Evolutionary conservation across 1,140 invertebrate genomes (phyloP).

Genomic region (Musca vetustissima): DNA sequence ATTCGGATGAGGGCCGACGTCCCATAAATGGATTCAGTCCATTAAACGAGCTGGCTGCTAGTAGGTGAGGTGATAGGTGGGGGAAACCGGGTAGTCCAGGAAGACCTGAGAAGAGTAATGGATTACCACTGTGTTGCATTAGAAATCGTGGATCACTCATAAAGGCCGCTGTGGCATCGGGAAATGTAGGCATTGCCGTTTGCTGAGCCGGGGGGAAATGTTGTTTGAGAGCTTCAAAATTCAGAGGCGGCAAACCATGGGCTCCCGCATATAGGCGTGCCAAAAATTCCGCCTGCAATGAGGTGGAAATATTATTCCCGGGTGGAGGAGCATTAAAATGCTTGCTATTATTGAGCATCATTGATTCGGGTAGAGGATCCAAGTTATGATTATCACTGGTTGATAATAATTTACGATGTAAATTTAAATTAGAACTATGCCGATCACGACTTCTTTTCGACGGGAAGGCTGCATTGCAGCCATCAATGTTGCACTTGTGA

Average conservation of each 20-base stretch:
- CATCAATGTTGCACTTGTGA: constrained; percentile 94
- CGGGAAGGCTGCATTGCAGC: constrained; percentile 95
- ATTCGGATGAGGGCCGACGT: constrained; percentile 52
- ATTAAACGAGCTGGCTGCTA: constrained; percentile 36
- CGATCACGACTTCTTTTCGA: constrained; percentile 90
- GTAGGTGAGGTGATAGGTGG: constrained; percentile 44
- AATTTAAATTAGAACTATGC: constrained; percentile 88
- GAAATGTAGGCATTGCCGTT: constrained; percentile 24
- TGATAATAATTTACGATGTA: constrained; percentile 85
- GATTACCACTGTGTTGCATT: constrained; percentile 56
- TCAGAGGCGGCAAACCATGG: constrained; percentile 57
- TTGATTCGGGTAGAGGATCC: constrained; percentile 50
- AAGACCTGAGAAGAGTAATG: constrained; percentile 58
- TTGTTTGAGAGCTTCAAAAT: constrained; percentile 61
- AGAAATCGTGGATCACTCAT: constrained; percentile 53
- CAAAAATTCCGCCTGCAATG: constrained; percentile 77
- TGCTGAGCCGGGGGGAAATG: constrained; percentile 37
- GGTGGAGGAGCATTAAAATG: constrained; percentile 37
- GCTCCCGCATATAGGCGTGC: constrained; percentile 79
- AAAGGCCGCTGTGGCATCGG: constrained; percentile 48
- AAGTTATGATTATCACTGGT: constrained; percentile 63
- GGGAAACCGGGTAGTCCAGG: constrained; percentile 56
- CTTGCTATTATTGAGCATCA: constrained; percentile 55
- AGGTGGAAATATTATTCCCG: constrained; percentile 37
- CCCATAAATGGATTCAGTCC: constrained; percentile 44